Evolutionary conservation across 2,888 invertebrate genomes (phyloP).

Genomic region (Chaetogeoica ovagalla): DNA sequence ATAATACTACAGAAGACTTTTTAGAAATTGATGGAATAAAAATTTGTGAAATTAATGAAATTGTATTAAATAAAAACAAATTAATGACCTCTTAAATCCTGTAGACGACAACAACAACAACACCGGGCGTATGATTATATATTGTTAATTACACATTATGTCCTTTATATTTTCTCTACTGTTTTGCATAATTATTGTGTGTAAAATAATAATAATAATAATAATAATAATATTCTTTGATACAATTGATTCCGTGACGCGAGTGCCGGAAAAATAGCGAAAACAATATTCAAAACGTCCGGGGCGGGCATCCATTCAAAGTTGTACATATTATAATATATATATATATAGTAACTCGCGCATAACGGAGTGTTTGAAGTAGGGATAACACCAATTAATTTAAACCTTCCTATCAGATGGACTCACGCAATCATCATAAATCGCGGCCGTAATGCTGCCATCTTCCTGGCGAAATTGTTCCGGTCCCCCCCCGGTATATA

Average conservation of each 20-base stretch:
- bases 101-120: no score
- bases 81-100: no score
- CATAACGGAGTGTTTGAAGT: slow-evolving; percentile 15
- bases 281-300: slow-evolving; percentile 43
- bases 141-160: no score
- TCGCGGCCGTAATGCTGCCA: slow-evolving; percentile 41
- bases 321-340: neutral
- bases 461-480: slow-evolving; percentile 51
- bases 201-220: neutral
- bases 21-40: no score
- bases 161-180: neutral
- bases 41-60: no score
- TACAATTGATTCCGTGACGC: slow-evolving; percentile 39
- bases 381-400: slow-evolving; percentile 45
- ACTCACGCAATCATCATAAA: slow-evolving; percentile 53
- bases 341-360: neutral
- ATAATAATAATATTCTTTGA: slow-evolving; percentile 14
- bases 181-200: no score
- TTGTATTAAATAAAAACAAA: no score
- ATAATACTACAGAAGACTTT: no score
- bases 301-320: slow-evolving; percentile 26
- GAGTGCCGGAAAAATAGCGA: slow-evolving; percentile 21
- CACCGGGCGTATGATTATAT: no score
- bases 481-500: slow-evolving; percentile 26
- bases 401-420: slow-evolving; percentile 45